Evolutionary conservation across 2,888 invertebrate genomes (phyloP).

Genomic region (Drosophila diplacantha): DNA sequence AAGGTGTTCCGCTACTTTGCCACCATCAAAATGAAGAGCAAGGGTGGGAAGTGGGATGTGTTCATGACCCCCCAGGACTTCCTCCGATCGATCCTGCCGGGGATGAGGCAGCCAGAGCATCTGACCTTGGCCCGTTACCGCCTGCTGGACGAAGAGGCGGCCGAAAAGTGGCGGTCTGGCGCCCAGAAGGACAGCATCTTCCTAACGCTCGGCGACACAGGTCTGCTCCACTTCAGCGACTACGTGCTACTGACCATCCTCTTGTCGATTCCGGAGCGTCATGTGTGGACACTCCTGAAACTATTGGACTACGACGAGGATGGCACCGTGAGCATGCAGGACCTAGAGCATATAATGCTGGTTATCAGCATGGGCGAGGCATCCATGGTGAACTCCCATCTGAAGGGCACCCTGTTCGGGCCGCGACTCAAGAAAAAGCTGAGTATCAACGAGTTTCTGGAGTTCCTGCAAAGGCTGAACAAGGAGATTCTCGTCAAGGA

Average conservation of each 20-base stretch:
- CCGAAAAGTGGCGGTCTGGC: background rate
- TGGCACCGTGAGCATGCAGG: conserved; percentile 10
- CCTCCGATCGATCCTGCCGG: conserved; percentile 48
- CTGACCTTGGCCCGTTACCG: conserved; percentile 33
- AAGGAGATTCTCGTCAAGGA: conserved; percentile 36
- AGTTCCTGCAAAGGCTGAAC: conserved; percentile 35
- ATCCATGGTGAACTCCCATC: background rate
- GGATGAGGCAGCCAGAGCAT: conserved; percentile 38
- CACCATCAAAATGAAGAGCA: conserved; percentile 41
- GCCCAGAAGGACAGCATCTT: conserved; percentile 46
- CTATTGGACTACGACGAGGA: conserved; percentile 34
- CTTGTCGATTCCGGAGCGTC: conserved; percentile 26
- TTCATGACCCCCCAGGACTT: conserved; percentile 58
- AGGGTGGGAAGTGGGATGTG: conserved; percentile 25
- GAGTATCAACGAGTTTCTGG: conserved; percentile 17
- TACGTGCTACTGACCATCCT: conserved; percentile 42
- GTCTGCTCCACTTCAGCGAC: conserved; percentile 45
- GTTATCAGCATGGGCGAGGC: conserved; percentile 11
- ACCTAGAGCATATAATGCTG: conserved; percentile 19
- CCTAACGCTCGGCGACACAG: conserved; percentile 29
- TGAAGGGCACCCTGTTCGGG: conserved; percentile 41
- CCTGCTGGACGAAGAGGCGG: conserved; percentile 12
- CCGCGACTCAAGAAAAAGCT: conserved; percentile 15
- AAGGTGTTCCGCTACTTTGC: conserved; percentile 60
- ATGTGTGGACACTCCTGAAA: conserved; percentile 40